Conservation (phyloP, 2,113 vertebrate genomes). For the Embiotoca jacksoni region DNA sequence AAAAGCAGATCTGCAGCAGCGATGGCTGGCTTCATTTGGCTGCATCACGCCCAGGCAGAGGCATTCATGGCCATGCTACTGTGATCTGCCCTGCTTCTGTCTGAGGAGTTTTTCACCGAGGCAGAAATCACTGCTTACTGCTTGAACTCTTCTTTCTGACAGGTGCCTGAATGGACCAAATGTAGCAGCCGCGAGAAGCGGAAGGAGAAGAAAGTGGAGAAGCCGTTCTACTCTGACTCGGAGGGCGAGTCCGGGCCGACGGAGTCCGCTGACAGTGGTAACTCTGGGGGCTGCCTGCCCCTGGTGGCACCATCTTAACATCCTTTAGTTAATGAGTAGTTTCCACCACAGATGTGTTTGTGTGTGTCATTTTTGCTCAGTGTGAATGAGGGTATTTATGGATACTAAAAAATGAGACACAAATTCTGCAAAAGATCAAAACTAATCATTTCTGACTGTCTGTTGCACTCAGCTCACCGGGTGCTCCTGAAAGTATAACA, state of each 20-base stretch:
- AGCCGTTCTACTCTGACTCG: slow-evolving; percentile 97
- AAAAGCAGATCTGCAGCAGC: slow-evolving; percentile 54
- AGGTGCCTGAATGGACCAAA: slow-evolving; percentile 99
- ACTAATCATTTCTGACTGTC: background rate
- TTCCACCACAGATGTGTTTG: background rate
- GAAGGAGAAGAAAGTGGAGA: slow-evolving; percentile 97
- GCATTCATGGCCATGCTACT: slow-evolving; percentile 80
- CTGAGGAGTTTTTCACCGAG: slow-evolving; percentile 5
- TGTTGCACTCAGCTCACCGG: background rate
- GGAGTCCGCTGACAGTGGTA: slow-evolving; percentile 96
- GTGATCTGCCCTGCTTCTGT: slow-evolving; percentile 61
- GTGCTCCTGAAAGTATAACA: too few relatives aligned
- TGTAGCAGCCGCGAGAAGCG: slow-evolving; percentile 96
- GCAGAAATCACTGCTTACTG: slow-evolving; percentile 13
- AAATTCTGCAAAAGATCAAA: background rate
- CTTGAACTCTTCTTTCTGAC: slow-evolving; percentile 35
- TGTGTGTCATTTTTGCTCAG: background rate
- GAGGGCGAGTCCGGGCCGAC: slow-evolving; percentile 96
- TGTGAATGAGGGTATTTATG: background rate
- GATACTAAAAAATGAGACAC: background rate
- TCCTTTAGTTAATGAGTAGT: background rate
- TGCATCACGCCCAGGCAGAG: slow-evolving; percentile 68
- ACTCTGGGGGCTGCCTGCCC: slow-evolving; percentile 33
- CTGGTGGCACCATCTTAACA: background rate
- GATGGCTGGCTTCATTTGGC: slow-evolving; percentile 69